Percentiles rank a stretch among this genome's conserved stretches.
These are phyloP conservation scores for Heliconius charithonia DNA, from an alignment of 2,888 invertebrate species.

Conservation along the genomic window DNA sequence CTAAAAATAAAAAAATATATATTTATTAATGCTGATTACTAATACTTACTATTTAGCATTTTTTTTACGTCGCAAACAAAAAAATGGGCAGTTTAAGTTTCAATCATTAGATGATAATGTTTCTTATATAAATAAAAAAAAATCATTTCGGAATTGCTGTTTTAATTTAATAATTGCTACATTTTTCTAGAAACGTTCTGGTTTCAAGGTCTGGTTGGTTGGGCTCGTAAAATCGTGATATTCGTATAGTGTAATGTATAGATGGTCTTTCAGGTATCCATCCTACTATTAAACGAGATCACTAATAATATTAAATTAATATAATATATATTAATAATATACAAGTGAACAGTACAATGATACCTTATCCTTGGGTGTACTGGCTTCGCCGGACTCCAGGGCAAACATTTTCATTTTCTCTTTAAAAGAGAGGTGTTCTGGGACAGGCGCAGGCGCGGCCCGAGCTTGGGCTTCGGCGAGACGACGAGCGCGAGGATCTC, in stretches of 20 bases:
- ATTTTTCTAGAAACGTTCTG: background rate
- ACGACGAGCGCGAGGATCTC: conserved; percentile 95
- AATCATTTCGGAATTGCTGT: background rate
- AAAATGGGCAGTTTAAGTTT: too few species aligned
- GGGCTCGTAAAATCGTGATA: background rate
- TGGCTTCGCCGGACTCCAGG: conserved; percentile 96
- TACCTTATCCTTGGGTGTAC: conserved; percentile 95
- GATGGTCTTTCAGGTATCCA: background rate
- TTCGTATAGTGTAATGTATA: background rate
- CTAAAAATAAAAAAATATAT: conserved; percentile 56
- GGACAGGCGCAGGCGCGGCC: conserved; percentile 91
- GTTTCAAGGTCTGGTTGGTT: too few species aligned
- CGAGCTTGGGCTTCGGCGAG: conserved; percentile 83
- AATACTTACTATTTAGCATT: background rate
- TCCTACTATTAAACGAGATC: background rate
- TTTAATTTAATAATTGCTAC: background rate
- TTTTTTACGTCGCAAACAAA: too few species aligned
- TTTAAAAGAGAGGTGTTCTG: conserved; percentile 97
- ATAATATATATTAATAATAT: background rate
- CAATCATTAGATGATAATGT: background rate
- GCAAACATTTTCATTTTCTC: conserved; percentile 99
- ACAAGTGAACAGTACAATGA: background rate
- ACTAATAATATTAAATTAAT: background rate
- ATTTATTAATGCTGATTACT: background rate
- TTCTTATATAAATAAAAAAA: background rate